phyloP scores from a whole-genome alignment of 2,797 vertebrate genomes.

The Euphonia xanthogaster region DNA sequence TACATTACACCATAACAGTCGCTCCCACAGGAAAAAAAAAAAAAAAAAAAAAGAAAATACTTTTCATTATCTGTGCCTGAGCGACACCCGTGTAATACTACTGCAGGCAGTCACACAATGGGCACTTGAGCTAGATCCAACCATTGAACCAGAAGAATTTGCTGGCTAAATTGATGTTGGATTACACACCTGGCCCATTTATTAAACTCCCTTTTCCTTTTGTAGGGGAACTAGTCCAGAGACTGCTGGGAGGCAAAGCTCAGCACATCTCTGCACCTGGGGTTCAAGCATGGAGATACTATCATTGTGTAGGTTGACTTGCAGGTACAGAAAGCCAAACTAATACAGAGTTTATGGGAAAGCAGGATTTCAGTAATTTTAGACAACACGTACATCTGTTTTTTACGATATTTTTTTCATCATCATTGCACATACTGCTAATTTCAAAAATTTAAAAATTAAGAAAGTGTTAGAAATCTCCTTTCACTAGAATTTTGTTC shows the following conservation, averaged over 20 bases:
- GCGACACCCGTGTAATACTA: conserved; percentile 38
- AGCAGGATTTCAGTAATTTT: not conserved
- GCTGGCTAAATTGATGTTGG: conserved; percentile 24
- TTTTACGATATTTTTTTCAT: not conserved
- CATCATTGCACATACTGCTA: not conserved
- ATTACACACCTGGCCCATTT: conserved; percentile 42
- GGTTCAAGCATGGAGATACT: not conserved
- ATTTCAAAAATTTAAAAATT: not conserved
- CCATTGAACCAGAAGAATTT: conserved; percentile 49
- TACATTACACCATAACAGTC: not conserved
- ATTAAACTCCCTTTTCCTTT: conserved; percentile 30
- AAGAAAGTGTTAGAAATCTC: not conserved
- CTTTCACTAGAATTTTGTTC: not conserved
- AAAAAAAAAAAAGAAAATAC: not conserved
- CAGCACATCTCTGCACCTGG: not conserved
- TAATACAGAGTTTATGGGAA: not conserved
- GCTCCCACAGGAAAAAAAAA: not conserved
- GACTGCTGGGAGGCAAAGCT: conserved; percentile 9
- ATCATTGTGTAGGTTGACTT: not conserved
- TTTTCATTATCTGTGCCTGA: conserved; percentile 47
- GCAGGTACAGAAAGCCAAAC: not conserved
- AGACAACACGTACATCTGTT: not conserved
- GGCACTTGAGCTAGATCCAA: conserved; percentile 42
- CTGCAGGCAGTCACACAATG: conserved; percentile 37
- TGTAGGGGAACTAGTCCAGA: conserved; percentile 26